Base-by-base conservation (phyloP, 2,113 vertebrate genomes). In the Protobothrops mucrosquamatus region DNA sequence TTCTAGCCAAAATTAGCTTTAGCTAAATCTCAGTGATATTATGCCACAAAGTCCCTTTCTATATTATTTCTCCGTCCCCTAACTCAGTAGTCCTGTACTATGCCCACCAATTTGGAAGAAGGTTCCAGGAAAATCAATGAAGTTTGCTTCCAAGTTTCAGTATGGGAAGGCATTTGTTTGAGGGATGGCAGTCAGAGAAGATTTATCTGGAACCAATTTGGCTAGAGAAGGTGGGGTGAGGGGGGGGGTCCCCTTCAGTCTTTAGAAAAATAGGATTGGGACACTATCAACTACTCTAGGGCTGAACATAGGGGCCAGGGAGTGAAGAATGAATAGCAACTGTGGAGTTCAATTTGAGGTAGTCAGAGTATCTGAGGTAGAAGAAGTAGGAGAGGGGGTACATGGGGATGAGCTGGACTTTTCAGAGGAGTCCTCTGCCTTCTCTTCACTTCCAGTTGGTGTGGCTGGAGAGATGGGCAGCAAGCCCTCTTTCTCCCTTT, bases 401-500 rank as follows among this genome's bases (percentile, higher is more conserved):
- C 98, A 98, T 10, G 99, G 98, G 0, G 98, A 98, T 2, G 99
- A 98, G 94, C 98, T 97, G 51, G 99, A 99, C 96, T 98, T 99
- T 91, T 99, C 99, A 1, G 99, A 99, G 1, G 97, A 98, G 94
- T 99, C 99, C 91, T 99, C 99, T 0, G 96, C 96, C 96, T 99
- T 99, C 90, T 99, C 99, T 20, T 98, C 98, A 88, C 96, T 98
- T 91, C 98, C 98, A 0, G 97, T 98, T 0, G 97, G 96, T 86
- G 98, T 98, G 39, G 98, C 95, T 0, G 98, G 97, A 48, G 98
- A 98, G 94, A 99, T 98, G 94, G 98, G 98, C 59, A 99, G 94
- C 59, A 99, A 95, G 22, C 99, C 99, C 91, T 99, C 99, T 95
- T 99, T 99, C 95, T 99, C 99, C 0, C 99, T 97, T 94, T 99